Evolutionary conservation across 2,888 invertebrate species (phyloP).

Genomic region (Melanostoma mellinum): DNA sequence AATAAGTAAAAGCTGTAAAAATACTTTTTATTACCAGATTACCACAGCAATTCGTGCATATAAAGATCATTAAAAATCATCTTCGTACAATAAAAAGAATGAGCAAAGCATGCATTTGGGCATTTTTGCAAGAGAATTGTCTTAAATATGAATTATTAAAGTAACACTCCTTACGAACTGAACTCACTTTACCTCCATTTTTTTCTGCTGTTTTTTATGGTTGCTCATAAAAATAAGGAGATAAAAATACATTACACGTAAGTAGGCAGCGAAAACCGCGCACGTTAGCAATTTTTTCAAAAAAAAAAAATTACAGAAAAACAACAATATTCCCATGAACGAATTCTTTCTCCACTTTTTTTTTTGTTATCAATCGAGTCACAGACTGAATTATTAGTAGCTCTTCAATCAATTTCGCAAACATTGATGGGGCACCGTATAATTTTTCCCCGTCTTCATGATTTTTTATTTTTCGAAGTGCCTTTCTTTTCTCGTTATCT

Average conservation of each 20-base stretch:
- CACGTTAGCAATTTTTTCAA: conserved; percentile 7
- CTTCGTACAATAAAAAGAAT: too few species aligned
- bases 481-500: conserved; percentile 30
- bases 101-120: background rate
- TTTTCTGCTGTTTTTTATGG: background rate
- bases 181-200: background rate
- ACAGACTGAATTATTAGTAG: conserved; percentile 40
- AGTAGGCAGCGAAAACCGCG: background rate
- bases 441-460: conserved; percentile 1
- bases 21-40: too few species aligned
- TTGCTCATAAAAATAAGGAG: background rate
- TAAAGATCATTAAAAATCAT: too few species aligned
- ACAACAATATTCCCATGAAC: conserved; percentile 20
- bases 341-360: background rate
- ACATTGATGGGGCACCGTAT: conserved; percentile 17
- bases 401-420: conserved; percentile 56
- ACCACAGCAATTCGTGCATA: too few species aligned
- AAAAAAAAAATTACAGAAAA: conserved; percentile 11
- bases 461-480: background rate
- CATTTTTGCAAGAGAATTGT: too few species aligned
- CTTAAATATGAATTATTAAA: background rate
- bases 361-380: conserved; percentile 35
- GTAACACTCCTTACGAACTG: background rate
- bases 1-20: too few species aligned
- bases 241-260: conserved; percentile 9